Evolutionary conservation across 2,113 vertebrate species (phyloP), one percentile per base, ranked within the genome.

Genomic region (Prietella phreatophila): DNA sequence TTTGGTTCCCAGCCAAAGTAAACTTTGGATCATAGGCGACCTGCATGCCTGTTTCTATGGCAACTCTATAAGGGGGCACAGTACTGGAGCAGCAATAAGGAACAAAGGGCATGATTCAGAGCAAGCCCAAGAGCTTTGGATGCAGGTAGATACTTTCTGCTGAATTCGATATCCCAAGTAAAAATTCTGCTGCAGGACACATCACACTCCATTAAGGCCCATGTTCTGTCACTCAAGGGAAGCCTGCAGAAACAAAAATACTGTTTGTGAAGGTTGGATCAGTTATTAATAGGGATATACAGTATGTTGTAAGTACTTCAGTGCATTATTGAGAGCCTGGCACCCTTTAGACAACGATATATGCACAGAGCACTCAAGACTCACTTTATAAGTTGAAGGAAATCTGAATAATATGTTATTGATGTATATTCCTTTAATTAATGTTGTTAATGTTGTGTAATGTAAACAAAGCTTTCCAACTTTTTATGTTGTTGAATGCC

Each of bases 81-180:
- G 94, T 92, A 80, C 93, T 36, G 93, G 94, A 96, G 95, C 95
- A 93, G 22, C 91, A 80, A 88, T 13, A 82, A 73, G 71, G 10
- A 92, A 96, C 96, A 96, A 97, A 97, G 95, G 93, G 91, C 91
- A 91, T 90, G 91, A 96, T 97, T 97, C 96, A 96, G 93, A 86
- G 84, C n/a, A 47, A 78, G 83, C 89, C 84, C 84, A 22, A 89
- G 79, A 92, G 91, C 47, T 87, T 88, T 91, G 89, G 89, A 92
- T 91, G 90, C 90, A 91, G 93, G 88, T 92, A 90, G 91, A 90
- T 50, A 92, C 91, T 94, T 93, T 95, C 88, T 92, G 91, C 89
- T 89, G 88, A 82, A 94, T 92, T 91, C 92, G 83, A 86, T 90
- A 90, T 86, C 86, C 91, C 30, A 30, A 67, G 90, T 91, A 91